Evolutionary conservation across 2,797 vertebrate species (phyloP).

Genomic region (Cossypha niveicapilla): DNA sequence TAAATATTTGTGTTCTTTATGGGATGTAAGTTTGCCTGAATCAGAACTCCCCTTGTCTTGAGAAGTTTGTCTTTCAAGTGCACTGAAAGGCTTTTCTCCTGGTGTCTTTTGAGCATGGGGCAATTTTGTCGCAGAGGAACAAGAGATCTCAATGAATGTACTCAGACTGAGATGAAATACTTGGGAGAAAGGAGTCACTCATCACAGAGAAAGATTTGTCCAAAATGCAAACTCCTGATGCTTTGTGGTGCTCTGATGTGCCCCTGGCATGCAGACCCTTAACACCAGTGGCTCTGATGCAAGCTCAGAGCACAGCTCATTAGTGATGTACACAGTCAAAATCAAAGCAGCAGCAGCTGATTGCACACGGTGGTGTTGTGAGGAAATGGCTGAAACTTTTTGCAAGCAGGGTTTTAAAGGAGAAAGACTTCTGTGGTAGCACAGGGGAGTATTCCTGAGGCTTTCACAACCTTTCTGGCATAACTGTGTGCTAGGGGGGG

Average conservation of each 20-base stretch:
- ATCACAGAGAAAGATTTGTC: neutral
- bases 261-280: neutral
- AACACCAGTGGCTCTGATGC: neutral
- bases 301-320: neutral
- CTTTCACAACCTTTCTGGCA: neutral
- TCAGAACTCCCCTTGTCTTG: neutral
- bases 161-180: neutral
- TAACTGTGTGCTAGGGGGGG: neutral
- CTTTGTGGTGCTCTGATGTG: neutral
- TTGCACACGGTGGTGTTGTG: rapidly evolving
- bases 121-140: neutral
- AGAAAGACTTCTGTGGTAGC: neutral
- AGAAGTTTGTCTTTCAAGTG: neutral
- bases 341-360: neutral
- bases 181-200: neutral
- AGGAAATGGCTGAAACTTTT: neutral
- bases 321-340: neutral
- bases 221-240: neutral
- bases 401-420: neutral
- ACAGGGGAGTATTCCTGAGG: neutral
- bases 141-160: neutral
- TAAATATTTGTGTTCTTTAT: neutral
- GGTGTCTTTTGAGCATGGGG: neutral
- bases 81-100: neutral
- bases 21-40: neutral